A percentile compares a stretch with the other conserved stretches of the same genome.
Evolutionary conservation across 2,113 vertebrate species (phyloP).

Genomic region (Chlamydotis undulata): DNA sequence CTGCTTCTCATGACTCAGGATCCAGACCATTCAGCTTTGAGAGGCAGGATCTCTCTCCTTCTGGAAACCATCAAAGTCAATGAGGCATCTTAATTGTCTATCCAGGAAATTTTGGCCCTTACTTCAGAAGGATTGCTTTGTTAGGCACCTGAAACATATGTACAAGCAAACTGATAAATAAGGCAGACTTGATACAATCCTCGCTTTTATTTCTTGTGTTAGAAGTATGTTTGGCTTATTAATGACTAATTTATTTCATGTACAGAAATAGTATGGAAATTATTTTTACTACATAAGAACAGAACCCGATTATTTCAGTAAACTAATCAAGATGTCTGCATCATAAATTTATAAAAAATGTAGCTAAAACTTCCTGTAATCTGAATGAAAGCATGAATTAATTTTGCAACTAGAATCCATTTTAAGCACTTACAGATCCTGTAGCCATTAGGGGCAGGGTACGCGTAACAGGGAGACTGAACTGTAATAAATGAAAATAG

Average conservation of each 20-base stretch:
- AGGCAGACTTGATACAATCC: background rate
- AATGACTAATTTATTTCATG: background rate
- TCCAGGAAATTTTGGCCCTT: background rate
- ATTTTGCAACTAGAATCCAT: constrained; percentile 31
- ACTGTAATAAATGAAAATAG: constrained; percentile 2
- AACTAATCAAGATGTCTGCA: background rate
- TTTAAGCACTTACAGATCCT: background rate
- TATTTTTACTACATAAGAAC: background rate
- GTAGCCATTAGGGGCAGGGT: background rate
- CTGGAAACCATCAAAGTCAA: background rate
- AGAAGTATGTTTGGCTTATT: background rate
- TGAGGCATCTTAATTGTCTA: background rate
- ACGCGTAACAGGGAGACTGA: background rate
- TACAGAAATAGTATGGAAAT: background rate
- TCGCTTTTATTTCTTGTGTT: background rate
- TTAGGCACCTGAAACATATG: background rate
- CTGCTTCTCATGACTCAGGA: background rate
- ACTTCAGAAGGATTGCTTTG: background rate
- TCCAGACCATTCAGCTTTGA: background rate
- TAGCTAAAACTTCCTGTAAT: constrained; percentile 12
- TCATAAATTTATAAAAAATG: background rate
- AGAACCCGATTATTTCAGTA: background rate
- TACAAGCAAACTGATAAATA: background rate
- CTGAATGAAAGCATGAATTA: constrained; percentile 6
- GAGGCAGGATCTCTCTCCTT: background rate